A percentile compares a stretch with the other conserved stretches of the same genome.
Conservation (phyloP, 2,888 invertebrate species). For the Bellardia pandia region DNA sequence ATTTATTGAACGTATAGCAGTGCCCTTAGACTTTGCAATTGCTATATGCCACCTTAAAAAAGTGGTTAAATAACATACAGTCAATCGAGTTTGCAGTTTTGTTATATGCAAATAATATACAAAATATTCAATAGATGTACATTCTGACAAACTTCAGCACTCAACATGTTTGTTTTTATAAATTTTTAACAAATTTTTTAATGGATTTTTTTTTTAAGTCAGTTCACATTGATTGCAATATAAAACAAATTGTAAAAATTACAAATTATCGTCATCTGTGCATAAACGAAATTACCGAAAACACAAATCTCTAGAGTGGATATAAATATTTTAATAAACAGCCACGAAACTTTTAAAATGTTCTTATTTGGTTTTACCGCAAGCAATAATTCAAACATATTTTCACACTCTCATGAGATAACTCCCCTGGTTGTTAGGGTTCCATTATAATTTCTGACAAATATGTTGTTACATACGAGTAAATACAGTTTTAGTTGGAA, state of each 20-base stretch:
- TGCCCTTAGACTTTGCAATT: too few species aligned
- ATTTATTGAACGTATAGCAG: too few species aligned
- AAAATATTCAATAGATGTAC: not conserved
- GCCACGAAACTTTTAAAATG: conserved; percentile 26
- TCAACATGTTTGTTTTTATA: conserved; percentile 8
- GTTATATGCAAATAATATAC: not conserved
- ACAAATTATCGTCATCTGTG: conserved; percentile 15
- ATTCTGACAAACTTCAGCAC: not conserved
- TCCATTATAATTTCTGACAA: conserved; percentile 49
- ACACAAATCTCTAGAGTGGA: not conserved
- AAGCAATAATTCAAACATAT: conserved; percentile 17
- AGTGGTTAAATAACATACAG: conserved; percentile 11
- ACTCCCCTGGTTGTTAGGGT: conserved; percentile 8
- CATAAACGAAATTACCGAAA: not conserved
- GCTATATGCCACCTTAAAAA: not conserved
- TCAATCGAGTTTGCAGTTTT: not conserved
- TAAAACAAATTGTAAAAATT: conserved; percentile 19
- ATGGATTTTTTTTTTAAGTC: conserved; percentile 49
- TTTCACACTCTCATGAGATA: conserved; percentile 19
- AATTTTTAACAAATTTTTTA: conserved; percentile 51
- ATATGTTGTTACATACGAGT: conserved; percentile 23
- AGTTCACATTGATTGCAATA: conserved; percentile 36
- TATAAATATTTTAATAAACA: conserved; percentile 1
- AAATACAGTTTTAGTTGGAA: conserved; percentile 26
- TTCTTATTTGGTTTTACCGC: conserved; percentile 15